These are phyloP conservation scores for Casuarius casuarius DNA, from an alignment of 2,113 vertebrate genomes.

Conservation along the genomic window DNA sequence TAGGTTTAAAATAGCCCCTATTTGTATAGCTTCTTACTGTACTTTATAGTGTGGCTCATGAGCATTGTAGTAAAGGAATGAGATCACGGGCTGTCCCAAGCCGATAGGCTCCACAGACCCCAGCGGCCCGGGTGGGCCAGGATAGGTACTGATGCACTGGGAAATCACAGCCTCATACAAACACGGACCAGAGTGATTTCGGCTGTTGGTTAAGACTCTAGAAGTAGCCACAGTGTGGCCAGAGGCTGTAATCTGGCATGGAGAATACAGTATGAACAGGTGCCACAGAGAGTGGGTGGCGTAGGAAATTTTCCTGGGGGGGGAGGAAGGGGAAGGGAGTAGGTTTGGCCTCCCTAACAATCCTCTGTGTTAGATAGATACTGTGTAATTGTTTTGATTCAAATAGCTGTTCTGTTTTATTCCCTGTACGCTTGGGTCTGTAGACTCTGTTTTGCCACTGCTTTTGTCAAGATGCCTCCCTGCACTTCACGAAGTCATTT, in stretches of 20 bases:
- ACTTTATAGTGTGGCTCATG: background rate
- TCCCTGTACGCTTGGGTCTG: background rate
- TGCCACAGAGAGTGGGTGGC: background rate
- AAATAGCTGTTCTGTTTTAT: background rate
- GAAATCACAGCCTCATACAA: background rate
- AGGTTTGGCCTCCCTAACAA: background rate
- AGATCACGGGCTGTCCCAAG: background rate
- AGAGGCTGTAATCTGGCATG: background rate
- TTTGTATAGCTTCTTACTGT: background rate
- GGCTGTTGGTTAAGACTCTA: background rate
- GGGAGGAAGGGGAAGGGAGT: background rate
- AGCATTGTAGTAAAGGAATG: background rate
- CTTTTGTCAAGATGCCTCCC: background rate
- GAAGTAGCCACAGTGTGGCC: background rate
- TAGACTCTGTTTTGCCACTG: background rate
- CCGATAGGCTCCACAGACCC: background rate
- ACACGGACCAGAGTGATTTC: background rate
- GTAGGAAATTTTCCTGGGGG: background rate
- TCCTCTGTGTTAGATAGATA: no score
- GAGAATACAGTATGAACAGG: background rate
- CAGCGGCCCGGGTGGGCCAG: background rate
- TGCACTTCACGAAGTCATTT: background rate
- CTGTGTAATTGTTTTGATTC: background rate
- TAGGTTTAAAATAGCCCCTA: background rate
- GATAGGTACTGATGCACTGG: background rate